Conservation (phyloP, 2,888 invertebrate species). For the Phortica okadai region DNA sequence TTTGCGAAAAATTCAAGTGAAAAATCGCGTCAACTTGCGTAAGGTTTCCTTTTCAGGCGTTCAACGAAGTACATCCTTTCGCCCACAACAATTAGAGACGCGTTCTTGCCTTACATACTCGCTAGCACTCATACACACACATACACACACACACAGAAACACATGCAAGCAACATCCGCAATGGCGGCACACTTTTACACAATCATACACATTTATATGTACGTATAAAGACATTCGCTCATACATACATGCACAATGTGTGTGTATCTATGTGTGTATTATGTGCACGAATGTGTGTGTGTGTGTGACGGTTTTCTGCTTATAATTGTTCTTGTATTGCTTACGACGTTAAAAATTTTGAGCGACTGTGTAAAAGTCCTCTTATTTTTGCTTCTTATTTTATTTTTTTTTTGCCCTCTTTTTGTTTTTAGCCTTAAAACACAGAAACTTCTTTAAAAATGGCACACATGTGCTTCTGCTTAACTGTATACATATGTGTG, state of each 20-base stretch:
- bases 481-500: not conserved
- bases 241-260: not conserved
- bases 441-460: too few relatives aligned
- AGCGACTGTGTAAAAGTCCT: not conserved
- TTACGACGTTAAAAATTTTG: too few relatives aligned
- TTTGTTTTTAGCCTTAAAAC: too few relatives aligned
- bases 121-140: not conserved
- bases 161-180: not conserved
- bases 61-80: conserved; percentile 22
- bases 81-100: conserved; percentile 22
- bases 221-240: not conserved
- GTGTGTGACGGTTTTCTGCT: not conserved
- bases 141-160: not conserved
- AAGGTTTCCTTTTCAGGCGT: conserved; percentile 38
- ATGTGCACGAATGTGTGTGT: not conserved
- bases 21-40: conserved; percentile 39
- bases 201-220: not conserved
- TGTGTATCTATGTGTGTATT: not conserved
- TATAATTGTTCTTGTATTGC: too few relatives aligned
- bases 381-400: not conserved
- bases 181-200: not conserved
- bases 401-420: not conserved
- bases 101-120: not conserved
- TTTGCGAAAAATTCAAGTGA: conserved; percentile 12
- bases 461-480: too few relatives aligned